Conservation (phyloP, 2,888 invertebrate genomes). For the Philereme vetulata region DNA sequence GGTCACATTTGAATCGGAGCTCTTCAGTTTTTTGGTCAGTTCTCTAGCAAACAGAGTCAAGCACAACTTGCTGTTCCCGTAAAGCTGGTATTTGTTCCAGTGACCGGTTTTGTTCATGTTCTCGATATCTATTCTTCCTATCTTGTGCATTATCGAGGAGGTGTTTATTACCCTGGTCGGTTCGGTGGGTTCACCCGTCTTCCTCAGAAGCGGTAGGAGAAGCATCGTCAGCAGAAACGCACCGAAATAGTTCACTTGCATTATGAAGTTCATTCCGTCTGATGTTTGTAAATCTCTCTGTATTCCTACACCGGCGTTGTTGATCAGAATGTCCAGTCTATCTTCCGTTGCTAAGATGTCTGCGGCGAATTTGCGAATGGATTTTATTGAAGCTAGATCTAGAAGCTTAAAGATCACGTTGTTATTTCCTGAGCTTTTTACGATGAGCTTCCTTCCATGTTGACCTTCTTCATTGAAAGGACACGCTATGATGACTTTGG, state of each 20-base stretch:
- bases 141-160: conserved; percentile 88
- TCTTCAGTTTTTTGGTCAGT: conserved; percentile 85
- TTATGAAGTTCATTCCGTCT: conserved; percentile 93
- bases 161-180: conserved; percentile 91
- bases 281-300: conserved; percentile 85
- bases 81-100: conserved; percentile 76
- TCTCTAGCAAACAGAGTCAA: conserved; percentile 89
- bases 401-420: conserved; percentile 88
- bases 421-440: conserved; percentile 86
- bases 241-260: conserved; percentile 97
- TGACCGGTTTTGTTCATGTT: conserved; percentile 86
- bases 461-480: conserved; percentile 68
- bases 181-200: conserved; percentile 74
- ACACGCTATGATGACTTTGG: conserved; percentile 71
- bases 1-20: conserved; percentile 85
- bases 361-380: conserved; percentile 91
- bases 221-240: conserved; percentile 95
- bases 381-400: conserved; percentile 89
- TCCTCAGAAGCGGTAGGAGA: conserved; percentile 90
- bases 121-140: conserved; percentile 87
- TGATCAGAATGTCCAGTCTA: conserved; percentile 91
- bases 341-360: conserved; percentile 88
- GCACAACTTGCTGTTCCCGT: conserved; percentile 88
- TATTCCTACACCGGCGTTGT: conserved; percentile 93
- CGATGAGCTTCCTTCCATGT: conserved; percentile 83